phyloP scores from a whole-genome alignment of 2,113 vertebrate genomes.

The Thryonomys swinderianus region DNA sequence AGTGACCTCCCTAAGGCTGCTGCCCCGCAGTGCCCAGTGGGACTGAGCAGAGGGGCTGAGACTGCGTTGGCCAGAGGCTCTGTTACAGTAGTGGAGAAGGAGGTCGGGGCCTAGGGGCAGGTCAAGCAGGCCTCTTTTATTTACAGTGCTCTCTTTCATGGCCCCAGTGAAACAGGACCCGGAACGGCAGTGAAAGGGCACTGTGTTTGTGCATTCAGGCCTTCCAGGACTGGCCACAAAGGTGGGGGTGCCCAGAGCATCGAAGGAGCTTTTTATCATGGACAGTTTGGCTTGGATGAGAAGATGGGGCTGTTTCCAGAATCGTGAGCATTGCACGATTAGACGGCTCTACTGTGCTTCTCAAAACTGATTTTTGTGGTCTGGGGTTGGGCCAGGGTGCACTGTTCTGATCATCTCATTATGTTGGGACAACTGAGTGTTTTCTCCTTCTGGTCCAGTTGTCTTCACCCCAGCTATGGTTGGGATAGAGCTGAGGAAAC shows the following conservation, averaged over 20 bases:
- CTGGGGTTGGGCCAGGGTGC: not conserved
- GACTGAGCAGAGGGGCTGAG: conserved; percentile 82
- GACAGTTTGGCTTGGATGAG: conserved; percentile 51
- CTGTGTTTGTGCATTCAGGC: conserved; percentile 94
- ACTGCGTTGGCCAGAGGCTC: conserved; percentile 85
- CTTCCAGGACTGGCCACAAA: conserved; percentile 89
- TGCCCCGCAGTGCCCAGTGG: conserved; percentile 51
- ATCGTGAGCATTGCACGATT: not conserved
- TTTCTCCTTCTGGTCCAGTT: not conserved
- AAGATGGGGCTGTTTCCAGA: not conserved
- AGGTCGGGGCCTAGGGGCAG: conserved; percentile 83
- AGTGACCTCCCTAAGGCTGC: not conserved
- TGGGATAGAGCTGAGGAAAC: not conserved
- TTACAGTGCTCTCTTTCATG: conserved; percentile 93
- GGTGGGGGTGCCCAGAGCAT: conserved; percentile 77
- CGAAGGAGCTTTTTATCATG: conserved; percentile 85
- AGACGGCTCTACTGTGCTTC: not conserved
- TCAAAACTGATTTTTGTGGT: not conserved
- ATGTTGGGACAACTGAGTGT: not conserved
- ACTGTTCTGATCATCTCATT: not conserved
- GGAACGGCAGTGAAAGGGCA: conserved; percentile 84
- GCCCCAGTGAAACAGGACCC: conserved; percentile 89
- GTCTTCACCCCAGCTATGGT: not conserved
- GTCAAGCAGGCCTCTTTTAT: conserved; percentile 89
- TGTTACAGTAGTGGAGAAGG: conserved; percentile 89